Evolutionary conservation across 1,140 invertebrate genomes (phyloP).

Genomic region (Dryas iulia): DNA sequence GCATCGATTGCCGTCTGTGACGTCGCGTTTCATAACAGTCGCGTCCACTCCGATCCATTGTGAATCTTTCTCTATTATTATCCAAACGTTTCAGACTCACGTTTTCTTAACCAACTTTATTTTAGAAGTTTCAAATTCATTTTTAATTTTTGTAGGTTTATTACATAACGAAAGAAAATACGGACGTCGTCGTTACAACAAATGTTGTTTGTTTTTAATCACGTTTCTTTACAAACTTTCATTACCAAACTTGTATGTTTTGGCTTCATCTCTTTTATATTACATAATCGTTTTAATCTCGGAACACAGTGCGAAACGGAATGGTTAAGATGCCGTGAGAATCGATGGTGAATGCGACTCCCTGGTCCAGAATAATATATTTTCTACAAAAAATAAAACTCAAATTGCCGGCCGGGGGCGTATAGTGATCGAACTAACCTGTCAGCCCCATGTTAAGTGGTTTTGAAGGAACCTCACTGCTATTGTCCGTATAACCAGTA

Average conservation of each 20-base stretch:
- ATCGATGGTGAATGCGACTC: conserved; percentile 53
- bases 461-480: conserved; percentile 68
- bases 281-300: conserved; percentile 12
- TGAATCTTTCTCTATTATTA: conserved; percentile 16
- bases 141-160: conserved; percentile 8
- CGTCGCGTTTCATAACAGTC: conserved; percentile 62
- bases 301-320: conserved; percentile 33
- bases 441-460: conserved; percentile 79
- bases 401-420: conserved; percentile 65
- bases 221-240: conserved; percentile 16
- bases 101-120: conserved; percentile 25
- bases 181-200: conserved; percentile 1
- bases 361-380: conserved; percentile 67
- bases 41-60: conserved; percentile 38
- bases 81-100: conserved; percentile 22
- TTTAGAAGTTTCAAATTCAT: conserved; percentile 10
- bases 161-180: conserved; percentile 8
- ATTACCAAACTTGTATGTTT: background rate
- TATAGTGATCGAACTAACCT: conserved; percentile 78
- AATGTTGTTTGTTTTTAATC: conserved; percentile 9
- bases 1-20: conserved; percentile 70
- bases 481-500: conserved; percentile 72
- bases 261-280: conserved; percentile 15
- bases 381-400: conserved; percentile 69
- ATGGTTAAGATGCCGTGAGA: conserved; percentile 62